Conservation (phyloP, 2,113 vertebrate species). For the Ammodytes dubius region DNA sequence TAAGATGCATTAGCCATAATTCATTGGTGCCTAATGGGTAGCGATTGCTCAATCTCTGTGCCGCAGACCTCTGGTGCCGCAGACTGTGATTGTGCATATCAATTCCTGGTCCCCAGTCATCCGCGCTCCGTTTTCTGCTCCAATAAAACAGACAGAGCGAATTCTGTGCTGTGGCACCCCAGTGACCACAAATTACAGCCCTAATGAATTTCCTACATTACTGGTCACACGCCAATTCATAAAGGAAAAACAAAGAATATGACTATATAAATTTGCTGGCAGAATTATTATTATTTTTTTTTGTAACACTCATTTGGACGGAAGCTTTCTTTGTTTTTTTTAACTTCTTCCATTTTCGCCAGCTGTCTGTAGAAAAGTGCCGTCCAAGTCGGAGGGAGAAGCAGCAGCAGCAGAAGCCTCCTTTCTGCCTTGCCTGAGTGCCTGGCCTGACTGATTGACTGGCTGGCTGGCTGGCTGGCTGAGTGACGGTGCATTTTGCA, state of each 20-base stretch:
- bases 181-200: slow-evolving; percentile 63
- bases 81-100: slow-evolving; percentile 79
- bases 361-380: slow-evolving; percentile 35
- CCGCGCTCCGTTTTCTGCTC: slow-evolving; percentile 42
- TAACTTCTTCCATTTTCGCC: slow-evolving; percentile 47
- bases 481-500: slow-evolving; percentile 70
- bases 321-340: slow-evolving; percentile 52
- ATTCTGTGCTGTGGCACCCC: slow-evolving; percentile 49
- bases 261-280: slow-evolving; percentile 39
- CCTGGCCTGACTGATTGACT: slow-evolving; percentile 32
- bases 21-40: slow-evolving; percentile 74
- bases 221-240: slow-evolving; percentile 67
- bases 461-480: slow-evolving; percentile 41
- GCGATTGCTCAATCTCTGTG: slow-evolving; percentile 73
- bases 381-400: slow-evolving; percentile 47
- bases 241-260: slow-evolving; percentile 57
- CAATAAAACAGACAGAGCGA: slow-evolving; percentile 39
- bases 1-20: slow-evolving; percentile 77
- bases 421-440: slow-evolving; percentile 35
- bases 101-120: slow-evolving; percentile 56
- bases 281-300: slow-evolving; percentile 21
- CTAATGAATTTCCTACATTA: slow-evolving; percentile 61
- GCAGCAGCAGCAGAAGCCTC: too few species aligned
- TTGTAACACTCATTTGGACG: slow-evolving; percentile 36
- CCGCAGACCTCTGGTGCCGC: slow-evolving; percentile 62